Base-by-base conservation (phyloP, 1,140 invertebrate species). In the Andrena cerasifolii region DNA sequence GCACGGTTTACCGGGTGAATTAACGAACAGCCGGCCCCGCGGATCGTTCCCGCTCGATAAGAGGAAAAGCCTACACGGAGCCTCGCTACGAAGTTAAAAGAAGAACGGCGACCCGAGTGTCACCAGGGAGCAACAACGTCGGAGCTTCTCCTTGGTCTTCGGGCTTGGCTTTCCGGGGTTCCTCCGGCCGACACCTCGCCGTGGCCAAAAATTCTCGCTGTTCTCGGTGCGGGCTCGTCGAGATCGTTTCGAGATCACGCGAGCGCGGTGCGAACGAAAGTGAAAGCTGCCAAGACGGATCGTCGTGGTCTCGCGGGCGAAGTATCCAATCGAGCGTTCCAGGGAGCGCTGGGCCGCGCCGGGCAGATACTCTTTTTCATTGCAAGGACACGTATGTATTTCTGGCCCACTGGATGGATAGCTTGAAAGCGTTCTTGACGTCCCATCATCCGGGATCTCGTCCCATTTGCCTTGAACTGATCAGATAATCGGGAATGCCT, bases 211-310 rank as follows among this genome's bases (percentile, higher is more conserved):
- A 65, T 74, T 31, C 4, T 43, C 10, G 18, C 18, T 0, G 31
- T 14, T 36, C 31, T 31, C 1, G 24, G 16, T 12, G 58, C n/a
- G 33, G 58, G 21, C 58, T 65, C 59, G 33, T n/a, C 8, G 18
- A 65, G 71, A 65, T 65, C 26, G 71, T 53, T 73, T 67, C 36
- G 40, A 43, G 45, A 73, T 66, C 59, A 47, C 33, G 56, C 74
- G 33, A 54, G 51, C 45, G 28, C 59, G 28, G 45, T 56, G 49
- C 36, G 49, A 65, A 80, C 78, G 78, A 85, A 85, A 85, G 83
- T 85, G 83, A 85, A 85, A 85, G 83, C 81, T 80, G 66, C 40
- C 49, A 56, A 45, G 71, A 72, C 54, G 53, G 66, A 75, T 75
- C 78, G 78, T 62, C 24, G 33, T 31, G 47, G 40, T 24, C n/a